These are phyloP conservation scores for Cephus spinipes DNA, from an alignment of 2,888 invertebrate genomes.

Conservation along the genomic window DNA sequence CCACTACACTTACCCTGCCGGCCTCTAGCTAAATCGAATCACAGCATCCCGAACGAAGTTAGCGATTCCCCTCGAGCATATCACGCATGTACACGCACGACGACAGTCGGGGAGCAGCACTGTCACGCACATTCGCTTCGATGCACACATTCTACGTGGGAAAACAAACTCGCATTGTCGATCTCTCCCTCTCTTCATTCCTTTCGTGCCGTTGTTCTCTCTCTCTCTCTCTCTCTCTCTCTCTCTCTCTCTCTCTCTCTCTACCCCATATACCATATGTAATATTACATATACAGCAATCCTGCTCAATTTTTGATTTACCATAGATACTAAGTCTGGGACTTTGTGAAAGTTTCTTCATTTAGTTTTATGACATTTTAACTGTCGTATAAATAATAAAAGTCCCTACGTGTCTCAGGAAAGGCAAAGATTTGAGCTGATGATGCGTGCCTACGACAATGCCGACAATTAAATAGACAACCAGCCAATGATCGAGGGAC, in stretches of 20 bases:
- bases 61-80: conserved; percentile 33
- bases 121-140: neutral
- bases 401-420: no score
- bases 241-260: neutral
- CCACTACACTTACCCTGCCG: conserved; percentile 34
- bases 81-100: neutral
- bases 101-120: no score
- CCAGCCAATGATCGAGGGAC: no score
- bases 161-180: neutral
- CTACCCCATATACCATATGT: neutral
- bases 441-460: no score
- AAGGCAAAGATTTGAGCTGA: no score
- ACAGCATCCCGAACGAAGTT: conserved; percentile 58
- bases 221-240: neutral
- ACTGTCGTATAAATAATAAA: no score
- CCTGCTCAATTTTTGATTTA: no score
- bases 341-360: no score
- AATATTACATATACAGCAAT: neutral
- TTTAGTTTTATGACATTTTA: no score
- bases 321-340: no score
- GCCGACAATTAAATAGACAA: no score
- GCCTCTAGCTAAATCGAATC: conserved; percentile 58
- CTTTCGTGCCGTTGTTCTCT: neutral
- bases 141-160: neutral
- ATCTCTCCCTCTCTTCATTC: neutral